Conservation (phyloP, 2,113 vertebrate genomes). For the Lamprologus speciosus region DNA sequence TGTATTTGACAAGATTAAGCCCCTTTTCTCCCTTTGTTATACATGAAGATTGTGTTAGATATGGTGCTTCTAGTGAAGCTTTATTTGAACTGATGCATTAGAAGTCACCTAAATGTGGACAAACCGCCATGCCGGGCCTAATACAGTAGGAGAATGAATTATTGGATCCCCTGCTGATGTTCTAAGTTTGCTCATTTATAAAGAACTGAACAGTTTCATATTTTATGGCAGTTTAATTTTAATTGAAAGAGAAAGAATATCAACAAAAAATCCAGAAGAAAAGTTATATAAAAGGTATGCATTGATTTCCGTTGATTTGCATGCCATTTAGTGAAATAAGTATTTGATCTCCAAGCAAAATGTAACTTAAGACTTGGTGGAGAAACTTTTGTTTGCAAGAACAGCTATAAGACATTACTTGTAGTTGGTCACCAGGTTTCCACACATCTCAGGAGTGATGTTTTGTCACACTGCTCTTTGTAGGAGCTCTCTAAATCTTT, state of each 20-base stretch:
- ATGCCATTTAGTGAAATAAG: background rate
- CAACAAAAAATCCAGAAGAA: background rate
- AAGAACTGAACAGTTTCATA: background rate
- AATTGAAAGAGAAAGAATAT: background rate
- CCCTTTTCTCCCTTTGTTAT: constrained; percentile 7
- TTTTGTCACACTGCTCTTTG: background rate
- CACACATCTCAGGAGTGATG: background rate
- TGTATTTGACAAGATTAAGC: constrained; percentile 61
- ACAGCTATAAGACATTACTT: background rate
- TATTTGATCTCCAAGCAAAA: background rate
- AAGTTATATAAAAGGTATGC: background rate
- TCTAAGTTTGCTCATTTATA: background rate
- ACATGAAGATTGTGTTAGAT: constrained; percentile 46
- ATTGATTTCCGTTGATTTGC: background rate
- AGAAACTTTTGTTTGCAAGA: background rate
- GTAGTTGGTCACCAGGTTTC: background rate
- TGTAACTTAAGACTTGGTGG: background rate
- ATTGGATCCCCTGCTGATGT: background rate
- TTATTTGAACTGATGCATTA: constrained; percentile 1
- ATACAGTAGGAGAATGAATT: background rate
- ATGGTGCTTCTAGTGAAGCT: background rate
- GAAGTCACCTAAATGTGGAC: background rate
- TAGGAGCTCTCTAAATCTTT: background rate
- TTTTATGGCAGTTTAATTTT: background rate
- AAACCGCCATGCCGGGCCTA: background rate